Evolutionary conservation across 2,113 vertebrate genomes (phyloP).

Genomic region (Sitta europaea): DNA sequence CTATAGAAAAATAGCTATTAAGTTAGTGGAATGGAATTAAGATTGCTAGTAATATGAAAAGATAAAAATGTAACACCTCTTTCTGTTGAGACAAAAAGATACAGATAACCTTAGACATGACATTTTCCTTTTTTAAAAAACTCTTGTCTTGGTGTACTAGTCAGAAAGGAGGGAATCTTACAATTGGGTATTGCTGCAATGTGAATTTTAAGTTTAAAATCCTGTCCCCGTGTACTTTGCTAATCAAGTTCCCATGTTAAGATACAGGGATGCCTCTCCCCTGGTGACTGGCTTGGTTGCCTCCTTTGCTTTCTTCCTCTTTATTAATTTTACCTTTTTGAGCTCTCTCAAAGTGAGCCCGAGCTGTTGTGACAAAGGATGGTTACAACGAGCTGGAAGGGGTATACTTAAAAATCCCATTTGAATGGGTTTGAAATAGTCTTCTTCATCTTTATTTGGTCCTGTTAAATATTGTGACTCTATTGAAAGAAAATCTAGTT

Average conservation of each 20-base stretch:
- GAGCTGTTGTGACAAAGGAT: constrained; percentile 52
- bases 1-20: neutral
- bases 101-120: neutral
- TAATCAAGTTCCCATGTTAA: constrained; percentile 1
- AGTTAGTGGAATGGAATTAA: neutral
- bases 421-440: constrained; percentile 38
- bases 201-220: constrained; percentile 5
- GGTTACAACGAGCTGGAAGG: constrained; percentile 13
- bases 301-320: constrained; percentile 13
- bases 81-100: neutral
- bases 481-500: neutral
- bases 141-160: neutral
- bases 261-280: neutral
- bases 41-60: neutral
- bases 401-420: constrained; percentile 48
- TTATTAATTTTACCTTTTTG: constrained; percentile 52
- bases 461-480: constrained; percentile 61
- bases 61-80: neutral
- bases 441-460: constrained; percentile 42
- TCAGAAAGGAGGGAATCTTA: neutral
- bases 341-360: constrained; percentile 17
- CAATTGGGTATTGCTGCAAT: neutral
- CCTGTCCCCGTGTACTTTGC: neutral
- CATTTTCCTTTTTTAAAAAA: neutral
- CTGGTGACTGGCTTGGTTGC: constrained; percentile 26